A percentile compares a stretch with the other conserved stretches of the same genome.
Evolutionary conservation across 2,888 invertebrate species (phyloP).

Genomic region (Acanthosoma haemorrhoidale): DNA sequence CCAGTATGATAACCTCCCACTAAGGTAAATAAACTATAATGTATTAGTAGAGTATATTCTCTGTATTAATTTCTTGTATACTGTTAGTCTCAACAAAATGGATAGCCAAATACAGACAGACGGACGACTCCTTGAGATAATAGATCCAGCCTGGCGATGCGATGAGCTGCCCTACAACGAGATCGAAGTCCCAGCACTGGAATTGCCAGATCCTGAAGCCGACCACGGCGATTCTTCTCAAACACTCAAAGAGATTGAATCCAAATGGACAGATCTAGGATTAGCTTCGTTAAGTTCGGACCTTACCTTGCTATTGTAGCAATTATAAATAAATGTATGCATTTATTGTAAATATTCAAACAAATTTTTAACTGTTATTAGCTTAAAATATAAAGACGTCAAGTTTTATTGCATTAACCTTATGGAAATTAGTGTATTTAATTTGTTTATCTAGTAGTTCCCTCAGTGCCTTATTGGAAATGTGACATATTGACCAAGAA

Average conservation of each 20-base stretch:
- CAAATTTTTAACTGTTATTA: no score
- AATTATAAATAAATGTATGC: not conserved
- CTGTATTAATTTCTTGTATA: no score
- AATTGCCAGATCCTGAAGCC: slow-evolving; percentile 87
- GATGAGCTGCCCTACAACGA: slow-evolving; percentile 80
- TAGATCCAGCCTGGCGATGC: slow-evolving; percentile 82
- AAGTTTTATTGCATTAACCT: no score
- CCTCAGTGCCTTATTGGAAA: no score
- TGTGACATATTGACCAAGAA: no score
- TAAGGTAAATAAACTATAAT: not conserved
- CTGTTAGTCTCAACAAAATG: no score
- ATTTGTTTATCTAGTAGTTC: no score
- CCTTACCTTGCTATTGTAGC: not conserved
- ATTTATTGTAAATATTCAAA: not conserved
- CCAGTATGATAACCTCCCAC: not conserved
- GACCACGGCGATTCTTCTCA: slow-evolving; percentile 87
- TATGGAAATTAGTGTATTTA: no score
- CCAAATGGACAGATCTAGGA: slow-evolving; percentile 63
- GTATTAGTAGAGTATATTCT: no score
- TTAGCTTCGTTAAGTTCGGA: slow-evolving; percentile 42
- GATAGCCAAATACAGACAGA: slow-evolving; percentile 72
- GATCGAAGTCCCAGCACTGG: slow-evolving; percentile 74
- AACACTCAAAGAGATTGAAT: slow-evolving; percentile 81
- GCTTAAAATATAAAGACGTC: no score
- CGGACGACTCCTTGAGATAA: slow-evolving; percentile 69